Evolutionary conservation across 2,888 invertebrate species (phyloP), one percentile per base, ranked within the genome.

Genomic region (Uropetala carovei): DNA sequence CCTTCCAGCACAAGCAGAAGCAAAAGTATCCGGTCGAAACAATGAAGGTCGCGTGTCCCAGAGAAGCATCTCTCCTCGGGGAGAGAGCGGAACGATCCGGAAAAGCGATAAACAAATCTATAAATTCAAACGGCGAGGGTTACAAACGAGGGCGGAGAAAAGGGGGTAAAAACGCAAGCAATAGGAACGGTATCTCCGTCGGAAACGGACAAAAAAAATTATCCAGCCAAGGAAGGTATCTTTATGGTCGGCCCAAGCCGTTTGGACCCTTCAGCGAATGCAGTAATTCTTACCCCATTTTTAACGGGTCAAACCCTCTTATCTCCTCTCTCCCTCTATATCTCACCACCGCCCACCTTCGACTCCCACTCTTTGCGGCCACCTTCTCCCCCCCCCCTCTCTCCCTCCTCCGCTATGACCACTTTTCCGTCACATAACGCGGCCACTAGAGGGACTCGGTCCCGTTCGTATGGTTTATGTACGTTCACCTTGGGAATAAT

Each of bases 241-340:
- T 89, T 89, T 68, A 89, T 68, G 30, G 43, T 64, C 27, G 16
- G 43, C 89, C 89, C 18, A 89, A 64, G 43, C 64, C 64, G 89
- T 89, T 89, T 89, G 89, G 64, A 89, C 43, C 89, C 89, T 89
- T 89, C 89, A 89, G 30, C 89, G 64, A 60, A 89, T 89, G 43
- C 89, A 89, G 64, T 89, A 89, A 64, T 68, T 89, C 89, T 89
- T 89, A 89, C 89, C 64, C 64, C 64, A 43, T 89, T 64, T 89
- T 89, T 85, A 64, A 60, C 43, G 30, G 59, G 86, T 27, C 16
- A 60, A 43, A 57, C 14, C 89, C 22, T 30, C 43, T 43, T 64
- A 64, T 30, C 64, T 64, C 43, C 56, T 64, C 16, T n/a, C 43
- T 30, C 60, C 7, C 59, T 18, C 59, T 30, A 18, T n/a, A 89